phyloP scores from a whole-genome alignment of 2,888 invertebrate genomes.

The Dasysyrphus tricinctus region DNA sequence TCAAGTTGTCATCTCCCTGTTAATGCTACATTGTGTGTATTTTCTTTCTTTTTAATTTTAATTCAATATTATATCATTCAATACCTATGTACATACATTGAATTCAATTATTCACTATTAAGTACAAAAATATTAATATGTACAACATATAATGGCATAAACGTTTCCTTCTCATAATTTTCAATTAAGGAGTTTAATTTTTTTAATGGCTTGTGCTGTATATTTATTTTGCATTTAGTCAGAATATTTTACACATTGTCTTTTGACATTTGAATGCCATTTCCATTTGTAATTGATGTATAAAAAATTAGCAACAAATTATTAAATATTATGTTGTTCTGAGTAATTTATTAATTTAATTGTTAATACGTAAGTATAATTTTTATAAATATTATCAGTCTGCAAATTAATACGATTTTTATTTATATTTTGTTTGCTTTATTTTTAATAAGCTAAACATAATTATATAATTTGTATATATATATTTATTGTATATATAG shows the following conservation, averaged over 20 bases:
- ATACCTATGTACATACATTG: slow-evolving; percentile 58
- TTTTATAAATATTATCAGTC: slow-evolving; percentile 69
- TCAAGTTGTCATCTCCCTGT: slow-evolving; percentile 15
- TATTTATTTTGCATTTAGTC: slow-evolving; percentile 38
- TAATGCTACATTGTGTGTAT: slow-evolving; percentile 6
- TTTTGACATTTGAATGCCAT: slow-evolving; percentile 11
- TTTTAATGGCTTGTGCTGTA: slow-evolving; percentile 26
- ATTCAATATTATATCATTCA: slow-evolving; percentile 20
- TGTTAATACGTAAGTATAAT: slow-evolving; percentile 40
- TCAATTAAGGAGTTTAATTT: slow-evolving; percentile 36
- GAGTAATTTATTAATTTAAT: slow-evolving; percentile 40
- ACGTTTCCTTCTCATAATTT: slow-evolving; percentile 30
- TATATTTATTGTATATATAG: slow-evolving; percentile 17
- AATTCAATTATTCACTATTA: slow-evolving; percentile 50
- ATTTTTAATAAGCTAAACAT: slow-evolving; percentile 62
- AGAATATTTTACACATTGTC: slow-evolving; percentile 27
- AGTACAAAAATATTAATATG: slow-evolving; percentile 73
- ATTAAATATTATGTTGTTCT: slow-evolving; percentile 35
- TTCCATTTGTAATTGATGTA: slow-evolving; percentile 28
- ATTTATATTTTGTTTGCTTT: slow-evolving; percentile 41
- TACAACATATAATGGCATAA: slow-evolving; percentile 58
- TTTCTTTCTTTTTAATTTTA: slow-evolving; percentile 2
- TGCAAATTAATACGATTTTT: slow-evolving; percentile 70
- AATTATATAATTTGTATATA: slow-evolving; percentile 38
- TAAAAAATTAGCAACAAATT: slow-evolving; percentile 53